phyloP scores from a whole-genome alignment of 2,888 invertebrate genomes.

The Globia sparganii region DNA sequence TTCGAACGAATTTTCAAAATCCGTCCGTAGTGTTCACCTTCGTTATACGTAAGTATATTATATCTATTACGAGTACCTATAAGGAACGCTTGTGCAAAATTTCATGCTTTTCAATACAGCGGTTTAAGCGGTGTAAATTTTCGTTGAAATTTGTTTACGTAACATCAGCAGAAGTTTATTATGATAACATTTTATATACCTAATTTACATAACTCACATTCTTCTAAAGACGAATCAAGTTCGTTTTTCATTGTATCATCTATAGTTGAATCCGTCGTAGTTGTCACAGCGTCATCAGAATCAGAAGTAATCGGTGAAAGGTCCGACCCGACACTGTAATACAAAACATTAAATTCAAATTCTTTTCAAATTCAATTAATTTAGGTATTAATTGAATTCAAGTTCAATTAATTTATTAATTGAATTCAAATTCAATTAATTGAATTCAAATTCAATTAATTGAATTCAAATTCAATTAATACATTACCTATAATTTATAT shows the following conservation, averaged over 20 bases:
- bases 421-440: too few species aligned
- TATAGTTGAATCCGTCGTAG: slow-evolving; percentile 72
- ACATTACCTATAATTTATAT: background rate
- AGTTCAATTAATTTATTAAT: too few species aligned
- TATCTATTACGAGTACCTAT: too few species aligned
- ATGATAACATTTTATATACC: background rate
- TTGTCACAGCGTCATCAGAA: slow-evolving; percentile 77
- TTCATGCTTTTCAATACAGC: background rate
- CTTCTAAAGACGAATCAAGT: slow-evolving; percentile 79
- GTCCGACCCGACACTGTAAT: slow-evolving; percentile 89
- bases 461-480: too few species aligned
- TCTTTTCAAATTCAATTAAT: too few species aligned
- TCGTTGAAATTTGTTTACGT: background rate
- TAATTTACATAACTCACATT: slow-evolving; percentile 75
- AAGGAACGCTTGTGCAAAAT: background rate
- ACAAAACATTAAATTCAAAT: too few species aligned
- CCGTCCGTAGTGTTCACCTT: background rate
- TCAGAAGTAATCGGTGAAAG: slow-evolving; percentile 74
- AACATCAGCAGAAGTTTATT: background rate
- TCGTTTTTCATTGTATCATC: slow-evolving; percentile 73
- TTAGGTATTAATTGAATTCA: too few species aligned
- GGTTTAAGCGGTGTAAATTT: background rate
- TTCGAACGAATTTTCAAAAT: background rate
- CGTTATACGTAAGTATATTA: too few species aligned
- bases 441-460: too few species aligned